These are phyloP conservation scores for Diplodus sargus DNA, from an alignment of 2,797 vertebrate species.

Conservation along the genomic window DNA sequence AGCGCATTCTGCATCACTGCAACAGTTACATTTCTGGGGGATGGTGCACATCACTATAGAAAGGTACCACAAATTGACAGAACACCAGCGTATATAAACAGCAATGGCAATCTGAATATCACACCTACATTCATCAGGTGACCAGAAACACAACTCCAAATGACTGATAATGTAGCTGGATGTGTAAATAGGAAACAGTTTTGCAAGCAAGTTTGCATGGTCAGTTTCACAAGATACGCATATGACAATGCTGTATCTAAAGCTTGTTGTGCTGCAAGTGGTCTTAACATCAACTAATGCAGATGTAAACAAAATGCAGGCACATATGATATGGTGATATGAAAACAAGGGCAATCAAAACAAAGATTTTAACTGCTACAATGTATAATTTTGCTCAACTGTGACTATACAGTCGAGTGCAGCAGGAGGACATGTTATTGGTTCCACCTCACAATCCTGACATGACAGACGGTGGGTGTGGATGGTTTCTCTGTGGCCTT, in stretches of 20 bases:
- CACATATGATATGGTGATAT: not conserved
- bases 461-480: slow-evolving; percentile 32
- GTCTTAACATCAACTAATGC: too few relatives aligned
- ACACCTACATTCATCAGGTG: too few relatives aligned
- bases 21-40: too few relatives aligned
- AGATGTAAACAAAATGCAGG: too few relatives aligned
- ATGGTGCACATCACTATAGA: too few relatives aligned
- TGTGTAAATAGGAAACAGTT: not conserved
- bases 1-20: too few relatives aligned
- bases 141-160: not conserved
- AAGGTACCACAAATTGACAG: too few relatives aligned
- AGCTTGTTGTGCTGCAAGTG: too few relatives aligned
- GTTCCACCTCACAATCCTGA: slow-evolving; percentile 9
- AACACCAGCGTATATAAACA: too few relatives aligned
- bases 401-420: not conserved
- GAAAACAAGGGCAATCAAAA: not conserved
- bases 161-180: not conserved
- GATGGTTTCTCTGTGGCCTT: not conserved
- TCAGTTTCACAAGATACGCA: too few relatives aligned
- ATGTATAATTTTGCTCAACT: slow-evolving; percentile 8
- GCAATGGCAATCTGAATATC: not conserved
- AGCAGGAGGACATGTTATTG: not conserved
- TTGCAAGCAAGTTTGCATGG: too few relatives aligned
- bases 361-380: not conserved
- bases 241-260: too few relatives aligned